Conservation (phyloP, 2,797 vertebrate species). For the Babyrousa celebensis region DNA sequence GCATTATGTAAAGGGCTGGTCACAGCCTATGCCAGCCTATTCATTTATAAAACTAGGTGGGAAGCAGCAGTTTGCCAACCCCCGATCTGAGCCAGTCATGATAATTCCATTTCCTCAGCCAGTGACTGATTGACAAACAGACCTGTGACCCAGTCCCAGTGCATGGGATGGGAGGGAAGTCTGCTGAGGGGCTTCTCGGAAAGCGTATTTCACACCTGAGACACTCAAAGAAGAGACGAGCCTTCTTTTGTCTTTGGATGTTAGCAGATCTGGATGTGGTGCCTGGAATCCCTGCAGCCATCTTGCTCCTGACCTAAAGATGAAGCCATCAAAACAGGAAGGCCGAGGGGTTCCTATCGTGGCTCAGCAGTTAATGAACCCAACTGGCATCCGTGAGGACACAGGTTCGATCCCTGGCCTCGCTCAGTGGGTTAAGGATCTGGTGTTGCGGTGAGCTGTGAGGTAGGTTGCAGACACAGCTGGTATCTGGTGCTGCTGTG, state of each 20-base stretch:
- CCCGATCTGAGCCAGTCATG: background rate
- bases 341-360: background rate
- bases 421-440: too few species aligned
- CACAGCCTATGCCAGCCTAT: background rate
- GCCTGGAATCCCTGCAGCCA: background rate
- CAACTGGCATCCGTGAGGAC: too few species aligned
- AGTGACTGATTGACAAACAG: conserved; percentile 23
- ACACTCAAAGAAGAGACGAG: background rate
- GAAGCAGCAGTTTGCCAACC: background rate
- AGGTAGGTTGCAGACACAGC: too few species aligned
- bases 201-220: background rate
- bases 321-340: background rate
- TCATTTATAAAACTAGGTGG: background rate
- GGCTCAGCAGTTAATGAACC: too few species aligned
- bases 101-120: background rate
- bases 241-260: background rate
- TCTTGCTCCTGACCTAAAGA: background rate
- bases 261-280: background rate
- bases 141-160: background rate
- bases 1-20: background rate
- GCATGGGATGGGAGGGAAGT: background rate
- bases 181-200: background rate
- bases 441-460: too few species aligned
- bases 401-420: too few species aligned
- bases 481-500: too few species aligned